Evolutionary conservation across 2,797 vertebrate genomes (phyloP).

Genomic region (Coendou prehensilis): DNA sequence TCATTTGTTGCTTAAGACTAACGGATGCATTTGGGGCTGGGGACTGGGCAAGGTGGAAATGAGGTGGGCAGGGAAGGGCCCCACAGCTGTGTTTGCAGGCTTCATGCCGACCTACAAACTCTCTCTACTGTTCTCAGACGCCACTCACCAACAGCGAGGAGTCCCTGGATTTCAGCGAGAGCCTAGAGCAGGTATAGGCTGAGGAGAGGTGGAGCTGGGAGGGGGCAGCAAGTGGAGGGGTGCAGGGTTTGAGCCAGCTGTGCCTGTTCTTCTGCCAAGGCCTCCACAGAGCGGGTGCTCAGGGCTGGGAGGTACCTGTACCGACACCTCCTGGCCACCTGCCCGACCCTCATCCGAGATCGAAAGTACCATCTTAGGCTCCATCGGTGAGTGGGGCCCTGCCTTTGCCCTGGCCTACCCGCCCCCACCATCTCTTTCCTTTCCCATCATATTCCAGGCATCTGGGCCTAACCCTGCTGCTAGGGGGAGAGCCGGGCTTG

Average conservation of each 20-base stretch:
- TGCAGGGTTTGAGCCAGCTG: background rate
- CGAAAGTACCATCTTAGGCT: slow-evolving; percentile 96
- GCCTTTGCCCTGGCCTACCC: background rate
- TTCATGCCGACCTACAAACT: background rate
- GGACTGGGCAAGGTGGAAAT: background rate
- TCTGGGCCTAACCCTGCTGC: background rate
- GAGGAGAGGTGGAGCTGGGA: rapidly evolving
- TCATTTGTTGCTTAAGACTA: background rate
- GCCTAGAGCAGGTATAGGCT: slow-evolving; percentile 93
- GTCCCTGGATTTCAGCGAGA: slow-evolving; percentile 88
- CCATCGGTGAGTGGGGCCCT: slow-evolving; percentile 90
- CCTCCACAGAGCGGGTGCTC: slow-evolving; percentile 93
- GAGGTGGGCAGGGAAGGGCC: no score
- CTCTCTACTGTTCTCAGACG: slow-evolving; percentile 89
- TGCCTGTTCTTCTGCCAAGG: slow-evolving; percentile 86
- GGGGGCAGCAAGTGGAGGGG: background rate
- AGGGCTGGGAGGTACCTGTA: slow-evolving; percentile 93
- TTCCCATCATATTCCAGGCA: background rate
- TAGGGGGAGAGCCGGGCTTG: background rate
- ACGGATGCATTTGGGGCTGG: background rate
- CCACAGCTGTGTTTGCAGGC: background rate
- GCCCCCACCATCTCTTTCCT: background rate
- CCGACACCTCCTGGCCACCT: slow-evolving; percentile 89
- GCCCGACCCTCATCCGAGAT: slow-evolving; percentile 94
- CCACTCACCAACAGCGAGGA: slow-evolving; percentile 92